Conservation (phyloP, 2,888 invertebrate genomes). For the Rhodophaea formosa region DNA sequence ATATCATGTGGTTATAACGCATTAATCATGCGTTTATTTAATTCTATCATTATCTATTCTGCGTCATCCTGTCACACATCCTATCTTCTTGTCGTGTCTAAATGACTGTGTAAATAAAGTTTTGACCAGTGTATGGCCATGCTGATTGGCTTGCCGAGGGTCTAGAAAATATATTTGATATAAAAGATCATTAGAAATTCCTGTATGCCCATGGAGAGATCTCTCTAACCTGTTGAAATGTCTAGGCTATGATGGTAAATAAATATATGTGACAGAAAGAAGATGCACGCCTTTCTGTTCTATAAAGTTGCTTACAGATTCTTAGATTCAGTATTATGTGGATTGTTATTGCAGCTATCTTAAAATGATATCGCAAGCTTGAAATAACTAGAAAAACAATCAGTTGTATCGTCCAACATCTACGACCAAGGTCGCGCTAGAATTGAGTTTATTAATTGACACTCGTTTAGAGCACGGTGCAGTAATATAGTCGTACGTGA, state of each 20-base stretch:
- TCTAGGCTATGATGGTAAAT: no score
- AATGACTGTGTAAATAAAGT: no score
- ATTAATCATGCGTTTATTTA: slow-evolving; percentile 14
- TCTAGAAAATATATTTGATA: no score
- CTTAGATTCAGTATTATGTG: not conserved
- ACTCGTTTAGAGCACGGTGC: slow-evolving; percentile 35
- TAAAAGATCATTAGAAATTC: no score
- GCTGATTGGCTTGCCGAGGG: no score
- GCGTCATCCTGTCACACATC: not conserved
- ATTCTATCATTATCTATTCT: not conserved
- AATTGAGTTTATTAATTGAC: slow-evolving; percentile 57
- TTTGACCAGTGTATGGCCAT: no score
- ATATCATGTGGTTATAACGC: slow-evolving; percentile 1
- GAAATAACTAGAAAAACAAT: slow-evolving; percentile 49
- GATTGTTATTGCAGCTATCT: not conserved
- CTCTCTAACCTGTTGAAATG: no score
- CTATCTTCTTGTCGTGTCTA: no score
- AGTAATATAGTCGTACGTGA: slow-evolving; percentile 4
- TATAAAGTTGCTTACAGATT: no score
- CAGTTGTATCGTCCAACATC: slow-evolving; percentile 42
- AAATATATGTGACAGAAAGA: no score
- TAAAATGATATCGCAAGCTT: slow-evolving; percentile 26
- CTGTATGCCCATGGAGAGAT: no score
- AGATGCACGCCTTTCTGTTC: no score
- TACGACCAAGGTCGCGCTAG: slow-evolving; percentile 51